Conservation (phyloP, 1,140 invertebrate genomes). For the Atta texana region DNA sequence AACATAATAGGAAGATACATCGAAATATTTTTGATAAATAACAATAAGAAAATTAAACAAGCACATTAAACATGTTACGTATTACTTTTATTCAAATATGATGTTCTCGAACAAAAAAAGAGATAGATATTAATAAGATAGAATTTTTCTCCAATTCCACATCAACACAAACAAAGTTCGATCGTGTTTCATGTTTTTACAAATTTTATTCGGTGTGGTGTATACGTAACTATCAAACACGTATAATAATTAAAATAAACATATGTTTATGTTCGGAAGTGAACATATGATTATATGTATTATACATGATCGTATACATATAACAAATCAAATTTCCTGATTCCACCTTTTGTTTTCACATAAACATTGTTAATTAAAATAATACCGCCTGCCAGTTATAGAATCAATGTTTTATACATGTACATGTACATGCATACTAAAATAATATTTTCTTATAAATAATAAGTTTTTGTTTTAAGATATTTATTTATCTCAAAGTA, state of each 20-base stretch:
- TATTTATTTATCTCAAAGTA: neutral
- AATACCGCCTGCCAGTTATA: neutral
- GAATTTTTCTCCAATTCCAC: neutral
- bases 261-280: neutral
- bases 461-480: too few species aligned
- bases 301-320: neutral
- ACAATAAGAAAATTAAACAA: neutral
- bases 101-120: neutral
- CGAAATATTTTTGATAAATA: constrained; percentile 35
- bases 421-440: neutral
- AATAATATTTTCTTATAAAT: neutral
- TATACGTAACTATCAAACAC: neutral
- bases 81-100: neutral
- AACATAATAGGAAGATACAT: neutral
- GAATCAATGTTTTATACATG: neutral
- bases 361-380: constrained; percentile 22
- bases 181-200: neutral
- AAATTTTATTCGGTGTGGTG: neutral
- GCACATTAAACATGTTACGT: neutral
- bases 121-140: neutral
- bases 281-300: neutral
- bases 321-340: constrained; percentile 5
- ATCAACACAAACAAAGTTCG: neutral
- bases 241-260: constrained; percentile 37
- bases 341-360: neutral